These are phyloP conservation scores for Syngnathus scovelli DNA, from an alignment of 2,113 vertebrate species.

Conservation along the genomic window DNA sequence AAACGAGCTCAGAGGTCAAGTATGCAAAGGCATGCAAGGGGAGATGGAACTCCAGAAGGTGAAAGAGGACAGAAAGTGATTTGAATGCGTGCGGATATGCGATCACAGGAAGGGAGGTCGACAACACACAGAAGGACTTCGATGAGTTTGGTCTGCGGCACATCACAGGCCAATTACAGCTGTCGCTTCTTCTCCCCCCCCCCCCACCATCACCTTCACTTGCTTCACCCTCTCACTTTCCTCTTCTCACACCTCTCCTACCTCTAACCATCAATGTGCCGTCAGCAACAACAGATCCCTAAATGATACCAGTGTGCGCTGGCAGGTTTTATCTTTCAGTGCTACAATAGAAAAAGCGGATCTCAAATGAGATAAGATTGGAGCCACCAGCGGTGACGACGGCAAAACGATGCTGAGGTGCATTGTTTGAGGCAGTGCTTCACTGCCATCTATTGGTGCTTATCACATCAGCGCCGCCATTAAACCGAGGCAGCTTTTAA, in stretches of 20 bases:
- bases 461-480: too few species aligned
- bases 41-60: conserved; percentile 58
- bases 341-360: conserved; percentile 65
- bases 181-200: conserved; percentile 34
- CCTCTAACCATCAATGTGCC: conserved; percentile 62
- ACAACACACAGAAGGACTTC: conserved; percentile 39
- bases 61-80: conserved; percentile 56
- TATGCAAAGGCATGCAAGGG: conserved; percentile 42
- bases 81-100: conserved; percentile 35
- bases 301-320: conserved; percentile 67
- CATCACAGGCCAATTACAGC: conserved; percentile 63
- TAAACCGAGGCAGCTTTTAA: conserved; percentile 15
- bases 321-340: conserved; percentile 65
- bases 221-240: conserved; percentile 44
- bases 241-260: conserved; percentile 47
- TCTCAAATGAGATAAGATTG: conserved; percentile 62
- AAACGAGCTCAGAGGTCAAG: conserved; percentile 39
- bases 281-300: conserved; percentile 67
- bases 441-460: conserved; percentile 63
- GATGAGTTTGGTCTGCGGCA: conserved; percentile 51
- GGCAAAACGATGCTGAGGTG: conserved; percentile 30
- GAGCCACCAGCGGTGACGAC: conserved; percentile 57
- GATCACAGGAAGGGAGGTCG: conserved; percentile 6
- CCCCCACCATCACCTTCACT: conserved; percentile 27
- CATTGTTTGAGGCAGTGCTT: conserved; percentile 27